phyloP scores from a whole-genome alignment of 2,113 vertebrate species.

The Stictonetta naevosa region DNA sequence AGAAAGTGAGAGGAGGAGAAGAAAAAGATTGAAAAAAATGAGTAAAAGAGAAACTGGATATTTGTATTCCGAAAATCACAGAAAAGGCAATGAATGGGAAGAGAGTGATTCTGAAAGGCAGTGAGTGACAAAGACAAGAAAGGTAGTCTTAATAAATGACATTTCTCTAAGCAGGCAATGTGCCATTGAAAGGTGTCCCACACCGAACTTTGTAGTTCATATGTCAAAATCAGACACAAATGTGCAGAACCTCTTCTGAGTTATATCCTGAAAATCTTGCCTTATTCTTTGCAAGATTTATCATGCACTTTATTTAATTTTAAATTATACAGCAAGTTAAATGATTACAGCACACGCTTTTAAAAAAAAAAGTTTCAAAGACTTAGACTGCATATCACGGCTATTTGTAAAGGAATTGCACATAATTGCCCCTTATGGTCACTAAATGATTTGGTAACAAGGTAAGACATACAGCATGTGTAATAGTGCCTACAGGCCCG shows the following conservation, averaged over 20 bases:
- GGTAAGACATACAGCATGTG: background rate
- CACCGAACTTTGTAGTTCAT: background rate
- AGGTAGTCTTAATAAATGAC: background rate
- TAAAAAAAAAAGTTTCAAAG: background rate
- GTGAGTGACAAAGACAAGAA: background rate
- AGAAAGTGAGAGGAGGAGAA: background rate
- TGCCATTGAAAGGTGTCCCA: background rate
- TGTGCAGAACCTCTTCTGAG: background rate
- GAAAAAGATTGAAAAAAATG: background rate
- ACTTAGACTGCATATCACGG: background rate
- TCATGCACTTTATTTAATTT: background rate
- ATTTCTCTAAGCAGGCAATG: background rate
- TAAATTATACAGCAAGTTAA: background rate
- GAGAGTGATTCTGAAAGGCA: background rate
- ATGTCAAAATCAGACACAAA: background rate
- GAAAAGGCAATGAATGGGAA: background rate
- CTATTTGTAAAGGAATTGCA: slow-evolving; percentile 2
- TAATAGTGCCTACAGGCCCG: background rate
- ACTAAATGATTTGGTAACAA: background rate
- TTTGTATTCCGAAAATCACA: background rate
- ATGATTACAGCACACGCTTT: background rate
- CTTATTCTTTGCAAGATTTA: background rate
- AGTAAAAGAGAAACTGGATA: background rate
- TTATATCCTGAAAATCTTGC: background rate
- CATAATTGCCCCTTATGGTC: background rate